Evolutionary conservation across 2,113 vertebrate genomes (phyloP).

Genomic region (Rhinopomastus cyanomelas): DNA sequence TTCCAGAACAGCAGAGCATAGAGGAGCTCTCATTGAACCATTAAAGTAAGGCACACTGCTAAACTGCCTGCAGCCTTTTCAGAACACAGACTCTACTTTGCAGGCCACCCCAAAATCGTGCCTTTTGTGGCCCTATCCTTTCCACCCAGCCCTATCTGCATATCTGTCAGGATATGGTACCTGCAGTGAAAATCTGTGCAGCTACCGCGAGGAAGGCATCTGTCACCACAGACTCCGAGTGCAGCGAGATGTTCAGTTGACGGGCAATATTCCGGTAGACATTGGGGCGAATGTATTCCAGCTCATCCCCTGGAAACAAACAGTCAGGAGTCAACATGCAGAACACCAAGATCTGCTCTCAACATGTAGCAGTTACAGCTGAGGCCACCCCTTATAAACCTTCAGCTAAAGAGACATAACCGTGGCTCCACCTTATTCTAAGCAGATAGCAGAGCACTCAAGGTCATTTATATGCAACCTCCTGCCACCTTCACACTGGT

Average conservation of each 20-base stretch:
- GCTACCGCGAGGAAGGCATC: conserved; percentile 96
- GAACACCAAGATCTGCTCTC: background rate
- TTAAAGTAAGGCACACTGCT: background rate
- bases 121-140: background rate
- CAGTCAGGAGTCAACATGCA: background rate
- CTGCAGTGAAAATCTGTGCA: conserved; percentile 91
- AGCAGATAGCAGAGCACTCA: background rate
- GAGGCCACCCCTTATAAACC: background rate
- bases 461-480: background rate
- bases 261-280: conserved; percentile 91
- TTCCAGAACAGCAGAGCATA: background rate
- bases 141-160: background rate
- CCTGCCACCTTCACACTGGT: background rate
- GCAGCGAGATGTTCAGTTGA: conserved; percentile 90
- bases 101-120: background rate
- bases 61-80: background rate
- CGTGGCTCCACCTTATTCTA: background rate
- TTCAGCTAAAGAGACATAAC: background rate
- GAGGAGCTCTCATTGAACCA: conserved; percentile 1
- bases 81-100: conserved; percentile 1
- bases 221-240: conserved; percentile 86
- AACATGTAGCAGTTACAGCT: fast-evolving
- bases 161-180: conserved; percentile 57
- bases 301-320: conserved; percentile 85
- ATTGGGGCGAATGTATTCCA: conserved; percentile 92